These are phyloP conservation scores for Calameuta filiformis DNA, from an alignment of 2,888 invertebrate species.

Conservation along the genomic window DNA sequence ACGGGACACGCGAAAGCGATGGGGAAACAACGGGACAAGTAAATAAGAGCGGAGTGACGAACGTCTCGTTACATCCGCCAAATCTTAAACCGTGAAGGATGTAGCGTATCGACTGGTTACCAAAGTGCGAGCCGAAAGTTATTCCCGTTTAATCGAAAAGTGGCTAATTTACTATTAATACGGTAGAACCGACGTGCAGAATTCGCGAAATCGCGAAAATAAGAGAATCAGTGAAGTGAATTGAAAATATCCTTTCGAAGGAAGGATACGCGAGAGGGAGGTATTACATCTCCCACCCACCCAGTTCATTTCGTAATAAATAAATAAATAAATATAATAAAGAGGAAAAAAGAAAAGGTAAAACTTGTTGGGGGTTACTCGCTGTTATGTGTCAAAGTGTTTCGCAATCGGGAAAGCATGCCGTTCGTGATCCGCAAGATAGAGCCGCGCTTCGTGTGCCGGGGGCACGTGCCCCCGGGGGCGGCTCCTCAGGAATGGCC, in stretches of 20 bases:
- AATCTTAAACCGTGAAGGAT: background rate
- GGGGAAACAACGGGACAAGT: background rate
- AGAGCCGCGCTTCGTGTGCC: conserved; percentile 84
- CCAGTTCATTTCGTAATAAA: background rate
- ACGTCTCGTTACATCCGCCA: conserved; percentile 17
- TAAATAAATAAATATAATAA: background rate
- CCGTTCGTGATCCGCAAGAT: conserved; percentile 88
- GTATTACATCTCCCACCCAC: background rate
- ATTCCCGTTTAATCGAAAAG: background rate
- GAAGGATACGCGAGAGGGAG: background rate
- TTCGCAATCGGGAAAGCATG: conserved; percentile 67
- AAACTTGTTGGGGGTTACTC: background rate
- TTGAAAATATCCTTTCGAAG: background rate
- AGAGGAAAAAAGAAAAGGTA: background rate
- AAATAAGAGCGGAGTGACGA: conserved; percentile 7
- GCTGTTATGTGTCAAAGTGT: background rate
- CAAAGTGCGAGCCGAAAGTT: background rate
- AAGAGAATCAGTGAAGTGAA: background rate
- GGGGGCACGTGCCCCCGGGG: conserved; percentile 80
- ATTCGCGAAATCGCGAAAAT: background rate
- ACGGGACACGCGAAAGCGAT: background rate
- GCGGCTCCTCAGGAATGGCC: conserved; percentile 84
- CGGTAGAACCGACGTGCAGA: background rate
- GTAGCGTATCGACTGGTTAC: background rate
- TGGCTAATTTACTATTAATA: background rate